Evolutionary conservation across 30 jellyfish, hydroid and myxozoan genomes (phyloP), one percentile per base, ranked within the genome.

Genomic region (Phacellophora camtschatica): DNA sequence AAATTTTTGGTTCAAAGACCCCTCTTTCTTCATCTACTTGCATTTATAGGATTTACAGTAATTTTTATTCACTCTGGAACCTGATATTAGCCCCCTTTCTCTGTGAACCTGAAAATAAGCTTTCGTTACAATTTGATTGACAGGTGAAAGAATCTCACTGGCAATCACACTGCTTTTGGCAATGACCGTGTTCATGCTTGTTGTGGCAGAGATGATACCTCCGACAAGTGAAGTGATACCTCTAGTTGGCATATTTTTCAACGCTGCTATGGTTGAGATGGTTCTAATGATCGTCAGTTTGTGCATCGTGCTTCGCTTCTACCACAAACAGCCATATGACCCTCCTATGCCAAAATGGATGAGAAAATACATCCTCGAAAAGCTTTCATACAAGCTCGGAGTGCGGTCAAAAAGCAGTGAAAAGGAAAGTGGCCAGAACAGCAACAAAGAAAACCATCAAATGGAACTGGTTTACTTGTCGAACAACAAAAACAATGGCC

Each of bases 171-270:
- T 85, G 50, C 90, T 85, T 18, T 74, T 85, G 43, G 90, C 96
- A 22, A 74, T 85, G 96, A 85, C 96, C 24, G 96, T 85, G 31
- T 85, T 85, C 87, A 85, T 85, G 96, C 39, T 85, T 15, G 90
- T 85, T 6, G 96, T 85, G 7, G 96, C 96, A 2, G 96, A 85
- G 30, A 85, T 85, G 81, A 85, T 85, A 9, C 96, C 96, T 1
- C 83, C 96, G 20, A 85, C 90, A 22, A 74, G 90, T 42, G 96
- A 85, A 32, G 86, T 65, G 15, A 64, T 85, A 46, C 96, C 96
- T n/a, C 34, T 85, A 69, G 90, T 85, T 2, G 96, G 90, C 22
- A 67, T 85, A 2, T 85, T 85, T 71, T 85, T 85, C 82, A 85
- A 51, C 31, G 63, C 86, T 8, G 96, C 90, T 41, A 87, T 85